phyloP scores from a whole-genome alignment of 2,113 vertebrate genomes.

The Peromyscus leucopus region DNA sequence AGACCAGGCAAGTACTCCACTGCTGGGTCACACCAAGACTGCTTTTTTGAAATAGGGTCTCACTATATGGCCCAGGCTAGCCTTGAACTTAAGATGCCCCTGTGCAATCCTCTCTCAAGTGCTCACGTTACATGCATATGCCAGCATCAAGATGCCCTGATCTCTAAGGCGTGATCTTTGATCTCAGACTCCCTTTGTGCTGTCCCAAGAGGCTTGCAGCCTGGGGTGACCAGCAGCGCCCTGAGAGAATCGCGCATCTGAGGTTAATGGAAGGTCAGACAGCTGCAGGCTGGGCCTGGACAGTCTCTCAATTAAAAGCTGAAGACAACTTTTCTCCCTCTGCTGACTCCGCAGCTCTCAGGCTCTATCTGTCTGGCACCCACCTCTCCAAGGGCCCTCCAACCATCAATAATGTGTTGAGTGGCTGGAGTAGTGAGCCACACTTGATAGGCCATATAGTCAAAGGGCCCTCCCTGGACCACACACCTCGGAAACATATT shows the following conservation, averaged over 20 bases:
- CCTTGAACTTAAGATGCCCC: background rate
- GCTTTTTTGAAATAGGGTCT: background rate
- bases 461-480: background rate
- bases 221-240: fast-evolving
- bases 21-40: background rate
- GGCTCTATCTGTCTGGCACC: fast-evolving
- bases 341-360: fast-evolving
- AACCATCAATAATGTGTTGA: background rate
- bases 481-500: background rate
- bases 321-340: background rate
- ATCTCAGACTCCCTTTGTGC: background rate
- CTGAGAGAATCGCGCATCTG: fast-evolving
- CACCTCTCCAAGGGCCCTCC: background rate
- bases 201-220: background rate
- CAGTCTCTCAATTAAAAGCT: background rate
- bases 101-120: background rate
- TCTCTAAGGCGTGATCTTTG: background rate
- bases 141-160: fast-evolving
- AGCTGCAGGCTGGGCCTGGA: fast-evolving
- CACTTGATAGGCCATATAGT: background rate
- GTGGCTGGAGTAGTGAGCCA: background rate
- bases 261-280: fast-evolving
- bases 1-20: too few relatives aligned
- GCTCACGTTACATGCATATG: background rate
- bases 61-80: background rate